Conservation (phyloP, 2,113 vertebrate species). For the Aphelocoma coerulescens region DNA sequence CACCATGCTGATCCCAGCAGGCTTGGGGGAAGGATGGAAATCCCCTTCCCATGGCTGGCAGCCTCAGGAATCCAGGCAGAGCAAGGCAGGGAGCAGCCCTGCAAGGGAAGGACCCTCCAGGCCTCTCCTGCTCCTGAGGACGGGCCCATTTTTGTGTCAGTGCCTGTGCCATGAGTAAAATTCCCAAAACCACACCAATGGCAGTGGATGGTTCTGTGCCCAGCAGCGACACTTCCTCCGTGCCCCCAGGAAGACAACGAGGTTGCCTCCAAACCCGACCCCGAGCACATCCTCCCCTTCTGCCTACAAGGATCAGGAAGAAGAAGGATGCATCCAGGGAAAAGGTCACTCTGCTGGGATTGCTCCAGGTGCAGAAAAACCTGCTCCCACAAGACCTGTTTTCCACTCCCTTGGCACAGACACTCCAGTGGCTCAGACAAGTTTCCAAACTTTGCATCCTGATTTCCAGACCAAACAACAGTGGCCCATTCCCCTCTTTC, state of each 20-base stretch:
- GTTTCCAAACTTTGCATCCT: not conserved
- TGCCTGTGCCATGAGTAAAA: not conserved
- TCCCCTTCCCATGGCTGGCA: not conserved
- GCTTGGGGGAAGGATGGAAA: not conserved
- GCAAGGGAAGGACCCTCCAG: not conserved
- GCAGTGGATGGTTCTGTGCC: not conserved
- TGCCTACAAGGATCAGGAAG: not conserved
- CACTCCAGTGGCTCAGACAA: not conserved
- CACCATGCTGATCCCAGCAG: fast-evolving
- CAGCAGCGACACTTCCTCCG: not conserved
- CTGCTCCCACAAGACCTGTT: not conserved
- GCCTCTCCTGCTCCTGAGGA: not conserved
- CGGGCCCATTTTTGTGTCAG: not conserved
- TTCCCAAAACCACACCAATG: fast-evolving
- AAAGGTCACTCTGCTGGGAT: not conserved
- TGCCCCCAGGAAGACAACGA: not conserved
- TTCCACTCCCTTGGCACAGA: not conserved
- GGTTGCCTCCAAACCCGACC: not conserved
- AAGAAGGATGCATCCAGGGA: not conserved
- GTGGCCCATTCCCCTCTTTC: fast-evolving
- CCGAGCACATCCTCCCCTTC: not conserved
- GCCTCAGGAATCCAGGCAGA: not conserved
- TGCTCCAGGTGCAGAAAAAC: not conserved
- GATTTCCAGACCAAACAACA: not conserved
- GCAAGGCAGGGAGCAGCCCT: not conserved